Evolutionary conservation across 2,888 invertebrate genomes (phyloP).

Genomic region (Cantharis lateralis): DNA sequence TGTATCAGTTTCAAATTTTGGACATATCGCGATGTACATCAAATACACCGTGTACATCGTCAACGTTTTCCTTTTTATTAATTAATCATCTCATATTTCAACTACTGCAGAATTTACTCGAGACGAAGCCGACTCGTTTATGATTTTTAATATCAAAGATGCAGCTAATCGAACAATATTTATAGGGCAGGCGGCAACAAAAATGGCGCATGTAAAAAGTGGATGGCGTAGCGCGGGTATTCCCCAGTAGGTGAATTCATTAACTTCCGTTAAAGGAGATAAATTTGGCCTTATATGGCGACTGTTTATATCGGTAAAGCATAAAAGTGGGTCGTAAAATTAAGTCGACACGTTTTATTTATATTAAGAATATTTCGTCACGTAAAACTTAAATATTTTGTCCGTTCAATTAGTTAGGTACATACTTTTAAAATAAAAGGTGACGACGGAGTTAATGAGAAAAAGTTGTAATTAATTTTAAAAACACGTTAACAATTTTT

Average conservation of each 20-base stretch:
- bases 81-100: background rate
- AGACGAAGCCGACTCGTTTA: background rate
- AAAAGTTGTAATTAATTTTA: background rate
- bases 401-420: too few species aligned
- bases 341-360: background rate
- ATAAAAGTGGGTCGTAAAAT: background rate
- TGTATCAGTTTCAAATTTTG: slow-evolving; percentile 21
- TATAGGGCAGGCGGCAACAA: background rate
- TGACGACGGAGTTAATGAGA: background rate
- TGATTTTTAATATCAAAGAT: background rate
- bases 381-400: too few species aligned
- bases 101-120: background rate
- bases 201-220: background rate
- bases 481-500: background rate
- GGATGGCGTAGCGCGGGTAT: background rate
- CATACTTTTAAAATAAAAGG: background rate
- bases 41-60: background rate
- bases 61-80: background rate
- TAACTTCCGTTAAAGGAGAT: background rate
- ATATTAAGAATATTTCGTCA: background rate
- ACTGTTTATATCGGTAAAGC: background rate
- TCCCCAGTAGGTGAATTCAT: background rate
- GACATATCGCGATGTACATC: slow-evolving; percentile 3
- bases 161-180: background rate
- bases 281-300: background rate